Evolutionary conservation across 2,797 vertebrate species (phyloP), one percentile per base, ranked within the genome.

Genomic region (Rousettus madagascariensis): DNA sequence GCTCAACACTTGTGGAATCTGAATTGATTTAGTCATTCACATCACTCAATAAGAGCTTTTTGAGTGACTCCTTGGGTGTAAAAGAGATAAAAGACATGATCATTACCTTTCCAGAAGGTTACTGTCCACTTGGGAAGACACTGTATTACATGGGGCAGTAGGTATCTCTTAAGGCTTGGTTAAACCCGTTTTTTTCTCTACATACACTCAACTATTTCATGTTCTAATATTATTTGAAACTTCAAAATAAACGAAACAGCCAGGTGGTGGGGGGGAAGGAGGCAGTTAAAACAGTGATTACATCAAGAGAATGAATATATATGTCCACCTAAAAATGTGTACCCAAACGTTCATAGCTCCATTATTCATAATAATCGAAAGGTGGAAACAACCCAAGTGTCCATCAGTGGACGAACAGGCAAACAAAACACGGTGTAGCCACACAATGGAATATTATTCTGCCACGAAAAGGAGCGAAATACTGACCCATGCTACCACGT

Each of bases 1-100:
- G 1, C 41, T 8, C 33, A 16, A 3, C 0, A 0, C 61, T n/a
- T 22, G 15, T n/a, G 28, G 57, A 28, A 8, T 33, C 53, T 19
- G 41, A 59, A 55, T 24, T 12, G 51, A 75, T 16, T 22, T 13
- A 20, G 17, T 17, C 28, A 8, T 75, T 49, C 6, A 0, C 0
- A 0, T 68, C 61, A 22, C n/a, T 68, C 57, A 8, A 1, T 6
- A 3, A 86, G 77, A 74, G 68, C n/a, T 63, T 20, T 0, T 0
- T 30, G 68, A 61, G 46, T 8, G 20, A 33, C 36, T 26, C 49
- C 43, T 28, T 8, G 68, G 68, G 53, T 36, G 22, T 12, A 3
- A 43, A 38, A 43, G 65, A 84, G 86, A 28, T 10, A 3, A 6
- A 11, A 20, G 46, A 3, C 2, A 3, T 3, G 15, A 28, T 63